Evolutionary conservation across 1,140 invertebrate species (phyloP), one percentile per base, ranked within the genome.

Genomic region (Rhopalosiphum maidis): DNA sequence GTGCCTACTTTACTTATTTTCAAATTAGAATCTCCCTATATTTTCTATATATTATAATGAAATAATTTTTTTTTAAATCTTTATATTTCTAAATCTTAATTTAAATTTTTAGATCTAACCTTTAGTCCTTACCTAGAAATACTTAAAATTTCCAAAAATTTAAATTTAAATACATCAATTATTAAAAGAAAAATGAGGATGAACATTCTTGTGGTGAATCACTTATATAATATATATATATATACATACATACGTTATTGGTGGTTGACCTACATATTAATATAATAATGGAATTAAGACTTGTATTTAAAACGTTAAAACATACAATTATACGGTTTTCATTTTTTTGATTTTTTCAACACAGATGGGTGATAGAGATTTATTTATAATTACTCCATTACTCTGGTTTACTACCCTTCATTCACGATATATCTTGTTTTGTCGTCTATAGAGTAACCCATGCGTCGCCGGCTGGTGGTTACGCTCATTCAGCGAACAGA

Each of bases 401-500:
- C 37, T 37, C 8, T 37, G 22, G 22, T 83, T 83, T 37, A 37
- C 23, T 83, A 83, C 2, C 35, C 21, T 18, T 8, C 6, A 7
- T 23, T 83, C 77, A 43, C 41, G 5, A 30, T 46, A 46, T 43
- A 15, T 51, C 11, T 90, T 68, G 54, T 90, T 43, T 30, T 90
- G 25, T 41, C 25, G 15, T 68, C 60, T 18, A 41, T 25, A 93
- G 97, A 82, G 96, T 98, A 2, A 98, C 97, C 0, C 97, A 98
- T 94, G 98, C 98, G 5, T 98, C 97, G 2, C 98, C 98, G 0
- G 97, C 97, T 0, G 96, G 96, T 15, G 95, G 96, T 3, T 98
- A 97, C 94, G 97, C 97, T n/a, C 96, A 97, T 93, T 95, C 96
- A 23, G 96, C 97, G 87, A 95, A 97, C 94, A 95, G 97, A 15